A percentile compares a stretch with the other conserved stretches of the same genome.
phyloP scores from a whole-genome alignment of 2,888 invertebrate species.

The Drosophila maculinotata region DNA sequence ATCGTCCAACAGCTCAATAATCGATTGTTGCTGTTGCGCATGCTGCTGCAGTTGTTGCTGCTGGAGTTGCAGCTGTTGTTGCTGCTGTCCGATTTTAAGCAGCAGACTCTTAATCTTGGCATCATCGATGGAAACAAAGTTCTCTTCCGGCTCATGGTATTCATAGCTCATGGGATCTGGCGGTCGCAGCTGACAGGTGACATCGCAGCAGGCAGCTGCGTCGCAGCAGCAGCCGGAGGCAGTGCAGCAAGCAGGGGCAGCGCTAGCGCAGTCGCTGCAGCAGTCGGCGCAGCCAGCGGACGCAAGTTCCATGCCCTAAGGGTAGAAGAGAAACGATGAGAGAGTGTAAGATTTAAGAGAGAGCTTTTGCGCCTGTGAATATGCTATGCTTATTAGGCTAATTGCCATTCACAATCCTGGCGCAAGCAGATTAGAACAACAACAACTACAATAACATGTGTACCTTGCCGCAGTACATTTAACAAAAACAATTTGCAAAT shows the following conservation, averaged over 20 bases:
- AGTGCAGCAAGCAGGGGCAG: slow-evolving; percentile 51
- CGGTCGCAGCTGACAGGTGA: slow-evolving; percentile 46
- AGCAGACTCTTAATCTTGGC: slow-evolving; percentile 82
- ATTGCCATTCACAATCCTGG: slow-evolving; percentile 42
- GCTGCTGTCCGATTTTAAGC: slow-evolving; percentile 76
- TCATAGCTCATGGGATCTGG: slow-evolving; percentile 63
- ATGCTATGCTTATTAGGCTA: slow-evolving; percentile 53
- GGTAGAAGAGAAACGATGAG: slow-evolving; percentile 1
- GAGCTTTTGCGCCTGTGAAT: slow-evolving; percentile 49
- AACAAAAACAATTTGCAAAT: slow-evolving; percentile 20
- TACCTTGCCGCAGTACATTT: slow-evolving; percentile 42
- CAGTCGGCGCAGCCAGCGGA: slow-evolving; percentile 59
- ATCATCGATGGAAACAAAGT: slow-evolving; percentile 84
- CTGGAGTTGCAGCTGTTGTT: slow-evolving; percentile 56
- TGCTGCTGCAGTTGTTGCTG: slow-evolving; percentile 20
- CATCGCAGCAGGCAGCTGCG: slow-evolving; percentile 59
- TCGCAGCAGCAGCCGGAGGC: slow-evolving; percentile 11
- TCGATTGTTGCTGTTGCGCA: slow-evolving; percentile 46
- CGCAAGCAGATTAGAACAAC: slow-evolving; percentile 3
- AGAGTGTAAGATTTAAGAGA: background rate
- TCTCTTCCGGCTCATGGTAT: slow-evolving; percentile 83
- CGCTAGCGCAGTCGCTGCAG: slow-evolving; percentile 53
- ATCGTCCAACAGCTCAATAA: slow-evolving; percentile 79
- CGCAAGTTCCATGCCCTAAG: slow-evolving; percentile 57
- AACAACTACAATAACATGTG: slow-evolving; percentile 3